Evolutionary conservation across 2,888 invertebrate species (phyloP), one percentile per base, ranked within the genome.

Genomic region (Nomada fucata): DNA sequence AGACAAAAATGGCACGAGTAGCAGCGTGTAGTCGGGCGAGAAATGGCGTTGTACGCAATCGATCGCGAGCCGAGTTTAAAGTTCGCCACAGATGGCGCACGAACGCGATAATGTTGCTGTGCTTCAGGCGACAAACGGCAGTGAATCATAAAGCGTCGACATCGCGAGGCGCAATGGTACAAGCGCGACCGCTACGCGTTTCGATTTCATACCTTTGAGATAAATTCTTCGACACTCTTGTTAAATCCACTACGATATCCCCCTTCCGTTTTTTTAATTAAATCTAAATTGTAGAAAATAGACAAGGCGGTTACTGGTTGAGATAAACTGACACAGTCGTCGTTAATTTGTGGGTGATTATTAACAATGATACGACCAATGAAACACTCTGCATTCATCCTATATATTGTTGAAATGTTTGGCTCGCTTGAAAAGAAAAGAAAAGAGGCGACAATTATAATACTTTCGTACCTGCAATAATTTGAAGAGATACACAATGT

Each of bases 1-100:
- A 47, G 36, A 52, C 42, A 69, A 52, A 71, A 53, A 36, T 52
- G 65, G 50, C 72, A 50, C 50, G 57, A 36, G 61, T 55, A 59
- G 70, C 20, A 20, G 26, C 60, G 67, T 47, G 36, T 67, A 65
- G 44, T 60, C 61, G 42, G 70, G 79, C 65, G 70, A 73, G 71
- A 75, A 82, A 83, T 83, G 83, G 78, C 70, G 83, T 73, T 63
- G 61, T 61, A 47, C 9, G 42, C 57, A 63, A 83, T 83, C 83
- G 82, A 83, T 83, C 70, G 78, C 57, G n/a, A 59, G 23, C 57
- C 74, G 29, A 26, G 67, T 63, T 55, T 57, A 29, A 53, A 78
- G 57, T 76, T 82, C 57, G 78, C 70, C 65, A 53, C 76, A 82
- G 76, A 84, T 82, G 83, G 82, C 64, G 60, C 50, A 44, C 50